Conservation (phyloP, 2,797 vertebrate genomes). For the Channa striata region DNA sequence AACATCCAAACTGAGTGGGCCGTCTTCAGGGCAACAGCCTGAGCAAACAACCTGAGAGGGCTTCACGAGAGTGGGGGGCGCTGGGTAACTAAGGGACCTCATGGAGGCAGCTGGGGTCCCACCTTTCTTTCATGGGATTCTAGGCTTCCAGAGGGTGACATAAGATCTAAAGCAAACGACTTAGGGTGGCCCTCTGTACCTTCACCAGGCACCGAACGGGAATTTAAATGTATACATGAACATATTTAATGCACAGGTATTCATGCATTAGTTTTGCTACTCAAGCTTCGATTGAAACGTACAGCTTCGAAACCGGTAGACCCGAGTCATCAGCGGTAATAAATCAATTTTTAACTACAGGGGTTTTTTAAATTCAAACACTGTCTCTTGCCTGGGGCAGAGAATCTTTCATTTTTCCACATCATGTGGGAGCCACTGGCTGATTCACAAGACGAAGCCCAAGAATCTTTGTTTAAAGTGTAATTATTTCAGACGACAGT, state of each 20-base stretch:
- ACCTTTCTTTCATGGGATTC: conserved; percentile 27
- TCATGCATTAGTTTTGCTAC: background rate
- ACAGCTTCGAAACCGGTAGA: no score
- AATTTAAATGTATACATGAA: no score
- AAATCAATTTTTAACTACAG: no score
- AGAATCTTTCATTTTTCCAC: no score
- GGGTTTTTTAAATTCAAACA: no score
- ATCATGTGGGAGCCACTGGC: no score
- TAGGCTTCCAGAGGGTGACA: conserved; percentile 4
- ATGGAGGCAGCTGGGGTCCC: conserved; percentile 40
- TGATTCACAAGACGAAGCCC: no score
- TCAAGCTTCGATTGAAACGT: no score
- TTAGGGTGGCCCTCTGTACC: background rate
- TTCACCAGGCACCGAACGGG: background rate
- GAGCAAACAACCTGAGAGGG: conserved; percentile 80
- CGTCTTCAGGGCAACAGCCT: conserved; percentile 76
- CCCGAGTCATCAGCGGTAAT: no score
- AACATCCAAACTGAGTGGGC: conserved; percentile 77
- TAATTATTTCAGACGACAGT: background rate
- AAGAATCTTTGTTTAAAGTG: background rate
- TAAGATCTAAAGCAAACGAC: background rate
- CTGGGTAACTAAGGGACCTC: conserved; percentile 43
- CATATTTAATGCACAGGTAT: background rate
- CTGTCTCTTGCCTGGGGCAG: no score
- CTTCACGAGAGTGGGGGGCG: conserved; percentile 45